Evolutionary conservation across 2,113 vertebrate genomes (phyloP).

Genomic region (Brachyhypopomus occidentalis): DNA sequence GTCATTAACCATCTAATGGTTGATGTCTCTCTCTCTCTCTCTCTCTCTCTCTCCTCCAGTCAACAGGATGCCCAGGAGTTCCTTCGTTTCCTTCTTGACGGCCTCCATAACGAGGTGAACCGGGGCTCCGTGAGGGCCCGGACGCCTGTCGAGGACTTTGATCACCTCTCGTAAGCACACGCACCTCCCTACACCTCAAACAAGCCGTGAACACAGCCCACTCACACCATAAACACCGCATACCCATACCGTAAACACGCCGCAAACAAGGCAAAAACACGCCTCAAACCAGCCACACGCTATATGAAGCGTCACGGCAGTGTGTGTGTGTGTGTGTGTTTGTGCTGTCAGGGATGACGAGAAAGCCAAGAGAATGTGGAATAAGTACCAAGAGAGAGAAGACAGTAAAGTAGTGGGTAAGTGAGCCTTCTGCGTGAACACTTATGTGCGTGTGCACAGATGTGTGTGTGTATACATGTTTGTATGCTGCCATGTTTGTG

Average conservation of each 20-base stretch:
- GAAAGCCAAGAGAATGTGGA: slow-evolving; percentile 93
- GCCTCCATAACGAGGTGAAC: slow-evolving; percentile 94
- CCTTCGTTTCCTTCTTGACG: slow-evolving; percentile 89
- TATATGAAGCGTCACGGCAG: not conserved
- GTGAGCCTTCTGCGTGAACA: slow-evolving; percentile 45
- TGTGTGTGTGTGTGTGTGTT: slow-evolving; percentile 2
- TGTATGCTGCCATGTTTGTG: not conserved
- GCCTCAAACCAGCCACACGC: not conserved
- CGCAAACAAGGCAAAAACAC: too few species aligned
- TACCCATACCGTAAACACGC: too few species aligned
- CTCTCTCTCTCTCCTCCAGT: slow-evolving; percentile 66
- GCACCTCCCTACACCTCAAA: too few species aligned
- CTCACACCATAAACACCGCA: too few species aligned
- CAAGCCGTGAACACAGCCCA: too few species aligned
- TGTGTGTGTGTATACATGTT: not conserved
- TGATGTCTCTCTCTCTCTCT: not conserved
- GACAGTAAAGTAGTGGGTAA: slow-evolving; percentile 94
- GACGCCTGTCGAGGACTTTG: slow-evolving; percentile 76
- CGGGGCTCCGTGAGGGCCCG: slow-evolving; percentile 77
- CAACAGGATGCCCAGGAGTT: slow-evolving; percentile 98
- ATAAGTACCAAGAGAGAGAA: slow-evolving; percentile 88
- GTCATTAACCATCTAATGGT: not conserved
- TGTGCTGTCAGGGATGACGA: slow-evolving; percentile 82
- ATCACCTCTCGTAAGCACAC: slow-evolving; percentile 87
- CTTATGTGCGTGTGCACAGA: not conserved